Evolutionary conservation across 2,113 vertebrate species (phyloP), one percentile per base, ranked within the genome.

Genomic region (Atrichornis clamosus): DNA sequence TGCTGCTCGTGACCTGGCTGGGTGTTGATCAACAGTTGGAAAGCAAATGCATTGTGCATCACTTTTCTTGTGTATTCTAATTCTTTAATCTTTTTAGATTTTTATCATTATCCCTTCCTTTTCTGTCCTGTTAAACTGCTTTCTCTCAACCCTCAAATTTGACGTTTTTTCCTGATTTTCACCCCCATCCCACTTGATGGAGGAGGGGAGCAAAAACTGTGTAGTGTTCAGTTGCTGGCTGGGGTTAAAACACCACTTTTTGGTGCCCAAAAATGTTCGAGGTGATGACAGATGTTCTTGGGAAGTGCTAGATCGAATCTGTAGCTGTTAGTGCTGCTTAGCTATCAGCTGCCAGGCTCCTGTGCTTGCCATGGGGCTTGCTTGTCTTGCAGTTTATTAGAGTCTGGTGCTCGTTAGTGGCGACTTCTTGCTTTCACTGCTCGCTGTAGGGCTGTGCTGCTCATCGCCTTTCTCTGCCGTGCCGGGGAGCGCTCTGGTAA

Each of bases 161-260:
- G 23, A 4, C 3, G 20, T 42, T 24, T 39, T 63, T 23, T 32
- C 1, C 7, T 12, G 6, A 2, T 84, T 70, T 42, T 44, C 6
- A 39, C 8, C 20, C 9, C 7, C 11, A 13, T 44, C 9, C 9
- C 11, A 6, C 49, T 50, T 37, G 13, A 35, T 50, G 19, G 13
- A 50, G 15, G 13, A 72, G 6, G 11, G 14, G 11, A 90, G 1
- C 7, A 49, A 73, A 80, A 64, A 9, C 42, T 22, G 9, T 2
- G 1, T 17, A 7, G 4, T 15, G 11, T 44, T 78, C 20, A n/a
- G 9, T 22, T 78, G 3, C 19, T 2, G 9, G 5, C 42, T 64
- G 33, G 6, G 9, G 5, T 39, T 39, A 59, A 39, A 46, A 16
- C 14, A 8, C 0, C 0, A 2, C 20, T 17, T n/a, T 64, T n/a